Percentiles rank a stretch among this genome's conserved stretches.
Evolutionary conservation across 2,888 invertebrate species (phyloP).

Genomic region (Eupithecia inturbata): DNA sequence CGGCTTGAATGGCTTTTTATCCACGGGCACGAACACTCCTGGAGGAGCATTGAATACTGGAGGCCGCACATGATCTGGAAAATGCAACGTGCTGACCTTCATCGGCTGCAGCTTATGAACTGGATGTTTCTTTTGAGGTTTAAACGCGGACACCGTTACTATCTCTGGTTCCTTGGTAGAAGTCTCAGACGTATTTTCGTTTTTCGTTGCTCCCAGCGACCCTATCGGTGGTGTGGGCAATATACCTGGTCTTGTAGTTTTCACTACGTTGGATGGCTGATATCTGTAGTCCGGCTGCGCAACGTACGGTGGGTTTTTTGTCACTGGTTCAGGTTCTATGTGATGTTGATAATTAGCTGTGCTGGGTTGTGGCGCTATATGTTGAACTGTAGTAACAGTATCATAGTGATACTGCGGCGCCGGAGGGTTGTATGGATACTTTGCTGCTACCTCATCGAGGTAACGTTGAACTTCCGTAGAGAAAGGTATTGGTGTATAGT

Average conservation of each 20-base stretch:
- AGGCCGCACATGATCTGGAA: slow-evolving; percentile 61
- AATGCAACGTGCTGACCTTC: slow-evolving; percentile 53
- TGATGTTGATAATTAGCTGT: slow-evolving; percentile 21
- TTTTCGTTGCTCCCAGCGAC: slow-evolving; percentile 17
- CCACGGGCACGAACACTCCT: slow-evolving; percentile 77
- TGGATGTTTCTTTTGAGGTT: slow-evolving; percentile 55
- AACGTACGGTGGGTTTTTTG: slow-evolving; percentile 42
- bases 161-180: slow-evolving; percentile 60
- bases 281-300: slow-evolving; percentile 58
- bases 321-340: slow-evolving; percentile 45
- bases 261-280: slow-evolving; percentile 58
- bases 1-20: slow-evolving; percentile 79
- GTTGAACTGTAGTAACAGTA: slow-evolving; percentile 36
- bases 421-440: slow-evolving; percentile 23
- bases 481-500: slow-evolving; percentile 18
- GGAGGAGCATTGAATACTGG: slow-evolving; percentile 78
- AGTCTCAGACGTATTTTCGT: slow-evolving; percentile 53
- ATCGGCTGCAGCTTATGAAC: slow-evolving; percentile 51
- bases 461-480: slow-evolving; percentile 30
- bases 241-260: slow-evolving; percentile 67
- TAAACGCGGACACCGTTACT: slow-evolving; percentile 50
- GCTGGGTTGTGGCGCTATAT: slow-evolving; percentile 52
- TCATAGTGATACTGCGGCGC: slow-evolving; percentile 31
- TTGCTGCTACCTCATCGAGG: slow-evolving; percentile 29
- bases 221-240: slow-evolving; percentile 61